phyloP scores from a whole-genome alignment of 2,888 invertebrate species.

The Ligdia adustata region DNA sequence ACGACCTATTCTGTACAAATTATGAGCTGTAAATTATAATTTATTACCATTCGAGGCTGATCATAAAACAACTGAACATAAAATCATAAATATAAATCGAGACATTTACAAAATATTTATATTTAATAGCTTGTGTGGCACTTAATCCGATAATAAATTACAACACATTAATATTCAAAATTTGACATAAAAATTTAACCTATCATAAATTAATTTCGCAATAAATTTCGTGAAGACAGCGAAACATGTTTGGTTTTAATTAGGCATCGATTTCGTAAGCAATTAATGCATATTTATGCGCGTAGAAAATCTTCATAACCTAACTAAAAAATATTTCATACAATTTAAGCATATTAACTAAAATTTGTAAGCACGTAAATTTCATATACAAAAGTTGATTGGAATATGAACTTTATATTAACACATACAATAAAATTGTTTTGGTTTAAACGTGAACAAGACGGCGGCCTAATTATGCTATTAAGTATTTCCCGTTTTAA shows the following conservation, averaged over 20 bases:
- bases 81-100: conserved; percentile 21
- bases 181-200: conserved; percentile 53
- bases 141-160: conserved; percentile 23
- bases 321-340: too few species aligned
- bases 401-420: too few species aligned
- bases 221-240: conserved; percentile 56
- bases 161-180: conserved; percentile 55
- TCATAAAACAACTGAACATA: conserved; percentile 23
- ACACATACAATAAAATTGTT: too few species aligned
- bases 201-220: conserved; percentile 57
- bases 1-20: conserved; percentile 19
- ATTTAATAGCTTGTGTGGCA: conserved; percentile 22
- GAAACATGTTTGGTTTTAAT: conserved; percentile 43
- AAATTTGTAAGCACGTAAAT: too few species aligned
- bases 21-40: conserved; percentile 20
- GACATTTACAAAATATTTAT: conserved; percentile 27
- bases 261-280: conserved; percentile 36
- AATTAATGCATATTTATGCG: conserved; percentile 38
- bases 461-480: too few species aligned
- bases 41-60: conserved; percentile 13
- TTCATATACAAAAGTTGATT: too few species aligned
- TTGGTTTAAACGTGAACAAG: too few species aligned
- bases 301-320: background rate
- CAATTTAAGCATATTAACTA: too few species aligned
- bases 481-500: too few species aligned